phyloP scores from a whole-genome alignment of 64 coral and sea anemone genomes.

The Stichodactyla helianthus region DNA sequence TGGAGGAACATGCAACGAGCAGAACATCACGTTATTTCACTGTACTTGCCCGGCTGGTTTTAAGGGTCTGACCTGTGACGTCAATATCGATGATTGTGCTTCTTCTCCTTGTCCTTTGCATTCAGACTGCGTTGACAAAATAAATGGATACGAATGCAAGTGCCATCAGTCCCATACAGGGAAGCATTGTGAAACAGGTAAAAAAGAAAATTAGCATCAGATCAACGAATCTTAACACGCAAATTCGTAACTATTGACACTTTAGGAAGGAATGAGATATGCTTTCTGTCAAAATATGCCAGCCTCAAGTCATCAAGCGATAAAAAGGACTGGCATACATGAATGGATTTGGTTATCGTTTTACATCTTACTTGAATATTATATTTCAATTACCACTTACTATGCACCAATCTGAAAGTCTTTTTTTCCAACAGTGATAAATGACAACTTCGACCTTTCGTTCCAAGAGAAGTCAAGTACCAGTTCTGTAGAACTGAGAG shows the following conservation, averaged over 20 bases:
- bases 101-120: conserved; percentile 49
- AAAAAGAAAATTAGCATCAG: neutral
- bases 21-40: conserved; percentile 10
- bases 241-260: no score
- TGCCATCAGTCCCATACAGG: conserved; percentile 59
- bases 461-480: neutral
- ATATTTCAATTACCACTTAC: no score
- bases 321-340: no score
- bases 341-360: no score
- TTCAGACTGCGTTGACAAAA: conserved; percentile 42
- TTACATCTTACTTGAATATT: no score
- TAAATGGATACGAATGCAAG: conserved; percentile 45
- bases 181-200: conserved; percentile 46
- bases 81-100: conserved; percentile 52
- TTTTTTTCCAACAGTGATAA: neutral
- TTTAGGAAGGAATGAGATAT: no score
- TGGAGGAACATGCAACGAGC: conserved; percentile 43
- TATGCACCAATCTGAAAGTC: no score
- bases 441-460: neutral
- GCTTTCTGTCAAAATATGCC: no score
- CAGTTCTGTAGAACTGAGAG: neutral
- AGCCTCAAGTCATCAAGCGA: no score
- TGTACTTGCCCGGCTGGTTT: conserved; percentile 47
- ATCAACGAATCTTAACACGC: no score
- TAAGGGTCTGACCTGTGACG: conserved; percentile 31